A percentile compares a stretch with the other conserved stretches of the same genome.
These are phyloP conservation scores for Anoplolepis gracilipes DNA, from an alignment of 1,140 invertebrate genomes.

Conservation along the genomic window DNA sequence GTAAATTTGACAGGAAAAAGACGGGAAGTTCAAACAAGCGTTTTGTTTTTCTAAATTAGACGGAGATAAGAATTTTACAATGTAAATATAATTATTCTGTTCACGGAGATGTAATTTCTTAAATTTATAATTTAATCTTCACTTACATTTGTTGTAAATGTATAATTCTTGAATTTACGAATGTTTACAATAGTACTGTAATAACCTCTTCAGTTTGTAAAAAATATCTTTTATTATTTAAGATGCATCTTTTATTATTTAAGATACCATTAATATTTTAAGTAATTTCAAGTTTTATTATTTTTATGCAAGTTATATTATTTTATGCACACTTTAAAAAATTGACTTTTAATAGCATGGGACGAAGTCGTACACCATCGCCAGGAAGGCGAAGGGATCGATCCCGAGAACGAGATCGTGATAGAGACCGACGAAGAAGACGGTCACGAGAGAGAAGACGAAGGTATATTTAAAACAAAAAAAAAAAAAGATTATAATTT, in stretches of 20 bases:
- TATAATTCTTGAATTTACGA: too few relatives aligned
- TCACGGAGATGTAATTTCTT: background rate
- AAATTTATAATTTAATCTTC: too few relatives aligned
- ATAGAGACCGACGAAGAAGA: conserved; percentile 82
- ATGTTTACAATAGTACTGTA: background rate
- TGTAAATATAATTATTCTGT: background rate
- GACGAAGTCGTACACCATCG: conserved; percentile 83
- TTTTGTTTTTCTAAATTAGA: background rate
- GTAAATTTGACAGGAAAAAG: background rate
- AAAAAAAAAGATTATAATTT: background rate
- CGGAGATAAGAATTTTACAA: background rate
- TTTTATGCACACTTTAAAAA: too few relatives aligned
- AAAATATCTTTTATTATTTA: background rate
- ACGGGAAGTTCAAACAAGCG: background rate
- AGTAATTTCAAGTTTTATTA: conserved; percentile 11
- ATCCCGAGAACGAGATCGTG: conserved; percentile 85
- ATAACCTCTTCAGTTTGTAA: background rate
- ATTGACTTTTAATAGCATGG: conserved; percentile 74
- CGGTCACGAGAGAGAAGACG: conserved; percentile 82
- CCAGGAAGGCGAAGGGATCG: conserved; percentile 85
- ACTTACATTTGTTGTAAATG: background rate
- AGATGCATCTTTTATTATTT: background rate
- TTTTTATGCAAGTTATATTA: too few relatives aligned
- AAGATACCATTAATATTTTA: background rate
- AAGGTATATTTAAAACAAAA: conserved; percentile 77